A percentile compares a stretch with the other conserved stretches of the same genome.
Evolutionary conservation across 2,888 invertebrate species (phyloP).

Genomic region (Agonopterix heracliana): DNA sequence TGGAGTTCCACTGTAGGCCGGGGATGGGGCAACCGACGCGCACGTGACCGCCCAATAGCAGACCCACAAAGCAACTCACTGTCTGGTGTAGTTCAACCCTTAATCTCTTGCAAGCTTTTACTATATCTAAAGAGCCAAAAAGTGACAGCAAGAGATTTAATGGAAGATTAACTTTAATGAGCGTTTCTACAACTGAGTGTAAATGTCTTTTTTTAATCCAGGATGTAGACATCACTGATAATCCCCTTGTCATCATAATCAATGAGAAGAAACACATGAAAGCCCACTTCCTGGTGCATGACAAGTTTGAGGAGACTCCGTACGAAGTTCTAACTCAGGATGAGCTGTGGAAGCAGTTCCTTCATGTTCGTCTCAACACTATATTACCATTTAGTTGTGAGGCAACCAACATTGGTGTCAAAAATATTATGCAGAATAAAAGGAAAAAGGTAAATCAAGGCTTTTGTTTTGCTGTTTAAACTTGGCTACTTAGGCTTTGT

Average conservation of each 20-base stretch:
- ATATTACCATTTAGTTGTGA: conserved; percentile 80
- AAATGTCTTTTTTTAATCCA: conserved; percentile 27
- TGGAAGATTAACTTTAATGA: no score
- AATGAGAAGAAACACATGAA: conserved; percentile 73
- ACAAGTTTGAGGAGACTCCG: conserved; percentile 80
- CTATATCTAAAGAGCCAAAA: no score
- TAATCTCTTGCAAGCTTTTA: no score
- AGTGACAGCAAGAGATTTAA: no score
- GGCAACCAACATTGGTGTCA: conserved; percentile 73
- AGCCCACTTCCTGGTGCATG: conserved; percentile 82
- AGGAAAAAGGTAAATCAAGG: conserved; percentile 75
- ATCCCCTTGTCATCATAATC: conserved; percentile 81
- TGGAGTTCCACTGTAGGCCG: no score
- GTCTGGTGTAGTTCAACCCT: no score
- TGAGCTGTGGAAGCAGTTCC: conserved; percentile 81
- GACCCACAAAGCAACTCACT: no score
- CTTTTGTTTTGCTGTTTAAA: background rate
- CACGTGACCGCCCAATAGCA: no score
- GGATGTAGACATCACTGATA: conserved; percentile 88
- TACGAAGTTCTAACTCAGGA: conserved; percentile 79
- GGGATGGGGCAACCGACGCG: no score
- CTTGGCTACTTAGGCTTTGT: background rate
- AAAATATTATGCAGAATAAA: conserved; percentile 78
- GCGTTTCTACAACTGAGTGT: no score
- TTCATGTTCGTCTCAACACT: conserved; percentile 81